Evolutionary conservation across 1,140 invertebrate species (phyloP), one percentile per base, ranked within the genome.

Genomic region (Linepithema humile): DNA sequence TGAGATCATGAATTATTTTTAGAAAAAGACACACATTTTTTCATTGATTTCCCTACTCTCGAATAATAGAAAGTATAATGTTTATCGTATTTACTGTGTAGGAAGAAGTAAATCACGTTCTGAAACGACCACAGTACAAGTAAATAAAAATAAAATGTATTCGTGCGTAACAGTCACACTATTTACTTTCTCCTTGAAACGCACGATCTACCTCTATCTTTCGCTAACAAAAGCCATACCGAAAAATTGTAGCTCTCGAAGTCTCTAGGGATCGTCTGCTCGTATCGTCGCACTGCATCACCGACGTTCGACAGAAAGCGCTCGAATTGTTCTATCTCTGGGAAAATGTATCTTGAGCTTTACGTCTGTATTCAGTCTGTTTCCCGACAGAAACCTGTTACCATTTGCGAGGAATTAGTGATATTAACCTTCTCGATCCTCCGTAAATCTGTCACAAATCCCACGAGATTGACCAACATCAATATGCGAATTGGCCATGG

Each of bases 331-430:
- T 35, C n/a, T 48, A 23, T 48, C 40, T n/a, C 26, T 62, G 29
- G 7, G 57, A 64, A 64, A 64, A 75, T 17, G 20, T 45, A 43
- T 15, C 35, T 4, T 40, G 17, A 57, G 10, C 53, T 74, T 23
- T 17, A 23, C 32, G 48, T 26, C 40, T 20, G 50, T n/a, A 29
- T 29, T 26, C 53, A 40, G 32, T 6, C 1, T n/a, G 57, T n/a
- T 75, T 48, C 15, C 57, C 60, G 55, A 57, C 38, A 35, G 48
- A 74, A 59, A 74, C 23, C 35, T 23, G 29, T 45, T 82, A 84
- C 74, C 89, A 87, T 91, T 92, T 92, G 90, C 83, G 90, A 91
- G 90, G 86, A 87, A 90, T 90, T 91, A 92, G 84, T 73, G 85
- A 90, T 91, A 92, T 92, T 92, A 93, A 91, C 88, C 87, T 83